A percentile compares a stretch with the other conserved stretches of the same genome.
Evolutionary conservation across 2,888 invertebrate species (phyloP).

Genomic region (Trichopoda pennipes): DNA sequence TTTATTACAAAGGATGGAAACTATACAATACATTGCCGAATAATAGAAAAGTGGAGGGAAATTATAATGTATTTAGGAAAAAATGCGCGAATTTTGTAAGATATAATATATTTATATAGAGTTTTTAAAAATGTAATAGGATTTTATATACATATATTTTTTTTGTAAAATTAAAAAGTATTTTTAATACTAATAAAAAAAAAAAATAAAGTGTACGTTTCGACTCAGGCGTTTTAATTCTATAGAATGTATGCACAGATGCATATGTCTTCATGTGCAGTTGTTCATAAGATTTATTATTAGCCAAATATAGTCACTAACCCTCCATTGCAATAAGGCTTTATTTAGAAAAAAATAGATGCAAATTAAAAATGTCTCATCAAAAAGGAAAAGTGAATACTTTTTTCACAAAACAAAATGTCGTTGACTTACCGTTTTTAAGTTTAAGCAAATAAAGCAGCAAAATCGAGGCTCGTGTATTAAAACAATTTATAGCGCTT

Average conservation of each 20-base stretch:
- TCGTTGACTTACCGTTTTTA: conserved; percentile 65
- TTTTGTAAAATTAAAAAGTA: too few relatives aligned
- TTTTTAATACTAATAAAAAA: too few relatives aligned
- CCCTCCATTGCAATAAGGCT: conserved; percentile 14
- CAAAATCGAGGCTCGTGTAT: conserved; percentile 2
- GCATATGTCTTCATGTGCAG: not conserved
- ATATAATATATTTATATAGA: too few relatives aligned
- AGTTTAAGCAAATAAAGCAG: conserved; percentile 4
- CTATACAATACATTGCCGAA: too few relatives aligned
- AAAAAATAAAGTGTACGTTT: too few relatives aligned
- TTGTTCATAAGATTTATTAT: conserved; percentile 11
- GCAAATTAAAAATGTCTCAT: conserved; percentile 7
- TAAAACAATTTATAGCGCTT: conserved; percentile 7
- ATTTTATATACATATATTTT: too few relatives aligned
- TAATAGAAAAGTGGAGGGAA: too few relatives aligned
- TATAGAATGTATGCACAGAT: not conserved
- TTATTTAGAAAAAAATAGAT: conserved; percentile 10
- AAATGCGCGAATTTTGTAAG: too few relatives aligned
- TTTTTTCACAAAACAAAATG: conserved; percentile 55
- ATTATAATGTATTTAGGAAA: too few relatives aligned
- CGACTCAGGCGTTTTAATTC: too few relatives aligned
- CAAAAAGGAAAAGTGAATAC: not conserved
- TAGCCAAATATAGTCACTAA: conserved; percentile 31
- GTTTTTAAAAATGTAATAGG: too few relatives aligned
- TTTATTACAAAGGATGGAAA: too few relatives aligned